Evolutionary conservation across 2,888 invertebrate genomes (phyloP).

Genomic region (Cheiracanthium punctorium): DNA sequence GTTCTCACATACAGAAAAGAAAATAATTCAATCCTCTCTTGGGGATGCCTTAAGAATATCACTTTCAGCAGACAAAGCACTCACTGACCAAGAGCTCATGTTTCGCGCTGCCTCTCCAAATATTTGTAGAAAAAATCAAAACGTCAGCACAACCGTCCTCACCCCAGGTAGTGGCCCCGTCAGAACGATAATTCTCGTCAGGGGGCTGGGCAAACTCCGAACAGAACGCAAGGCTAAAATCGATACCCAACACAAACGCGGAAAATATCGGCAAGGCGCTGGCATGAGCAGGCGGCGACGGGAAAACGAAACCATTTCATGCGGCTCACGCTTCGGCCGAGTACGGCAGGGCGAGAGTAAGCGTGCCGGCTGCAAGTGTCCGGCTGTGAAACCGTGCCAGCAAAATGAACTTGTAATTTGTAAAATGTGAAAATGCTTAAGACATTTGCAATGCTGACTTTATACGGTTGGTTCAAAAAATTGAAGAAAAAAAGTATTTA

Average conservation of each 20-base stretch:
- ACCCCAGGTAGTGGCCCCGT: slow-evolving; percentile 22
- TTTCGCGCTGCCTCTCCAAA: neutral
- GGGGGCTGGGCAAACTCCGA: neutral
- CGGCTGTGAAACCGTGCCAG: neutral
- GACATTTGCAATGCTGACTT: too few species aligned
- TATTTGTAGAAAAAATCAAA: neutral
- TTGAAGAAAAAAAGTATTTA: too few species aligned
- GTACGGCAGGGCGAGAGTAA: neutral
- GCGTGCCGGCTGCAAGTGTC: neutral
- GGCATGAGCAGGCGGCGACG: slow-evolving; percentile 8
- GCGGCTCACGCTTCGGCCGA: slow-evolving; percentile 23
- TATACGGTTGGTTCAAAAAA: too few species aligned
- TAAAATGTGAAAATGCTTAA: too few species aligned
- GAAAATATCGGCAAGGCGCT: neutral
- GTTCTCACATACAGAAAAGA: too few species aligned
- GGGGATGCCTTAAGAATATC: too few species aligned
- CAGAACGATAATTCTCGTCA: slow-evolving; percentile 14
- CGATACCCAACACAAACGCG: neutral
- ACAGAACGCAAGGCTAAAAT: neutral
- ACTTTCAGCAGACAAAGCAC: too few species aligned
- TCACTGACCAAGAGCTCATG: neutral
- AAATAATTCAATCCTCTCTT: too few species aligned
- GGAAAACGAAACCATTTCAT: slow-evolving; percentile 46
- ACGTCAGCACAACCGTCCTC: slow-evolving; percentile 18
- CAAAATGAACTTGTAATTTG: too few species aligned